Evolutionary conservation across 2,797 vertebrate genomes (phyloP), one percentile per base, ranked within the genome.

Genomic region (Capromys pilorides): DNA sequence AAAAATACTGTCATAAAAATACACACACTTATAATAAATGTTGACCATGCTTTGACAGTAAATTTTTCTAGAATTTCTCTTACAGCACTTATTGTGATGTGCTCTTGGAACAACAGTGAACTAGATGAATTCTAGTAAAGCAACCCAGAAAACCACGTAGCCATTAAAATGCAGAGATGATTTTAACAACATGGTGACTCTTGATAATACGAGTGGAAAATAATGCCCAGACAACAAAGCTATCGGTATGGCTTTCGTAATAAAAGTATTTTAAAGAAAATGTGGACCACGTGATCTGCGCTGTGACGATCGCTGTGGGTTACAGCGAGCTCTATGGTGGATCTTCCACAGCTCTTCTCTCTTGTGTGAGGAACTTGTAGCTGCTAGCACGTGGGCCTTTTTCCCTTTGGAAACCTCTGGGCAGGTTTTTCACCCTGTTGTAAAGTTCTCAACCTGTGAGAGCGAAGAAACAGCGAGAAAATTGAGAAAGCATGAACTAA

Each of bases 1-100:
- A n/a, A n/a, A n/a, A n/a, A n/a, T n/a, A n/a, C 39, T 41, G 49
- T 71, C 26, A n/a, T 69, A 88, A 88, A 90, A 85, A 93, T 59
- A 54, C 26, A 39, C n/a, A 39, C 9, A 45, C n/a, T 26, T 62
- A 24, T 18, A 57, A 62, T 16, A 88, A 85, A 26, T 61, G 71
- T 61, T 41, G 31, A 64, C 21, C 33, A 16, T 19, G 21, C 6
- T 2, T 86, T 64, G 45, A 39, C 31, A 77, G 62, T 45, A 80
- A 26, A 19, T 45, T 13, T 69, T 1, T 75, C 31, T 88, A 88
- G 21, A n/a, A n/a, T 41, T 77, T 41, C 14, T 14, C 28, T 21
- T 36, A 91, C 0, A 13, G 21, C 31, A 3, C 31, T 86, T 78
- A 10, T 61, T 57, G 12, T 49, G 66, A 82, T 64, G 16, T 28